Evolutionary conservation across 2,888 invertebrate species (phyloP).

Genomic region (Ichneumoninae sp.): DNA sequence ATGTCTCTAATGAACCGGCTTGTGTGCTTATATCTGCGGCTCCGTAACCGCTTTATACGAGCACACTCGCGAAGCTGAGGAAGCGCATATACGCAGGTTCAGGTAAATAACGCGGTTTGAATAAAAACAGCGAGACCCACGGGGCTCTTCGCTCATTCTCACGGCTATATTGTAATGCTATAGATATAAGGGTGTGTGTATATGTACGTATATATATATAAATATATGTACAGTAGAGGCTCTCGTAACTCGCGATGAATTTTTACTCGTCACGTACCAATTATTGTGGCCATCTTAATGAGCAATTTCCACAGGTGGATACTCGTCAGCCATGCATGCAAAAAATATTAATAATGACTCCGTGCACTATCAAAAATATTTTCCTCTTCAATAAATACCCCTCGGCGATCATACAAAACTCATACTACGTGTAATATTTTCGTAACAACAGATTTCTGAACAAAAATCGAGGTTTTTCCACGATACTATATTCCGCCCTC

Average conservation of each 20-base stretch:
- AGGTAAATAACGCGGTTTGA: constrained; percentile 80
- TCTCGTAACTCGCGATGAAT: background rate
- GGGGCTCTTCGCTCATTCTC: constrained; percentile 61
- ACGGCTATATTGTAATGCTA: constrained; percentile 20
- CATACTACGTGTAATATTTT: too few species aligned
- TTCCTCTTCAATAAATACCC: too few species aligned
- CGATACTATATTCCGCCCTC: background rate
- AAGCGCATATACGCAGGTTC: constrained; percentile 65
- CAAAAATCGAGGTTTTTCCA: background rate
- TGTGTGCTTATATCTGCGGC: constrained; percentile 84
- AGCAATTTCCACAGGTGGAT: background rate
- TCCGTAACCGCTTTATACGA: constrained; percentile 80
- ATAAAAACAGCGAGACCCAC: constrained; percentile 75
- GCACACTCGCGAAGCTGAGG: constrained; percentile 61
- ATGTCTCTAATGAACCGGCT: constrained; percentile 85
- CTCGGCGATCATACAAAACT: too few species aligned
- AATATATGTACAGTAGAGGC: constrained; percentile 10
- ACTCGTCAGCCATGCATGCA: background rate
- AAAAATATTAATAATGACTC: background rate
- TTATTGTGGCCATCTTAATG: background rate
- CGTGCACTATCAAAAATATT: background rate
- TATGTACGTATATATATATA: constrained; percentile 12
- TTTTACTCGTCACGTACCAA: background rate
- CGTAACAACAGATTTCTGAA: too few species aligned
- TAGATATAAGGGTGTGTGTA: constrained; percentile 23